Evolutionary conservation across 2,888 invertebrate species (phyloP).

Genomic region (Noctuana brunneofusca): DNA sequence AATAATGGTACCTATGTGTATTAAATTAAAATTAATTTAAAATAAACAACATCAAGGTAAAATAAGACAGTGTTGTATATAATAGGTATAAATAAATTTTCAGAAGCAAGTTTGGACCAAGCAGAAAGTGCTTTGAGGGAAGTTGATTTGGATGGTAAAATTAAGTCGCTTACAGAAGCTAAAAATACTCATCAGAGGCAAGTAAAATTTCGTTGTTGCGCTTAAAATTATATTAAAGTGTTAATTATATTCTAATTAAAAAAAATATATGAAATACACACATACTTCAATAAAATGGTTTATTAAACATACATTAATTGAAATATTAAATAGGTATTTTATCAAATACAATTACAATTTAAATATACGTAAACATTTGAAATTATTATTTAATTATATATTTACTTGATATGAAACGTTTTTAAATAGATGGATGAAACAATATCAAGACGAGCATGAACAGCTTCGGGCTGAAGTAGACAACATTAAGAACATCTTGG

Average conservation of each 20-base stretch:
- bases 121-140: conserved; percentile 88
- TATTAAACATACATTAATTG: neutral
- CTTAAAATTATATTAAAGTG: neutral
- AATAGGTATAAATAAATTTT: conserved; percentile 41
- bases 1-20: no score
- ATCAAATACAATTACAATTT: no score
- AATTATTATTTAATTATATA: neutral
- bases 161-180: conserved; percentile 88
- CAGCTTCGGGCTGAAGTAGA: conserved; percentile 89
- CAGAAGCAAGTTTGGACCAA: conserved; percentile 85
- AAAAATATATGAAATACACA: no score
- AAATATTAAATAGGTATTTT: no score
- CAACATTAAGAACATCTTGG: conserved; percentile 91
- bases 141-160: conserved; percentile 89
- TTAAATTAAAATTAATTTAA: no score
- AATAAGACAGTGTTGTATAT: neutral
- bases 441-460: conserved; percentile 89
- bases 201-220: neutral
- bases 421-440: conserved; percentile 86
- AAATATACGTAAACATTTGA: no score
- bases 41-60: no score
- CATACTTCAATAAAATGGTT: neutral
- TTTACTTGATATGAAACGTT: neutral
- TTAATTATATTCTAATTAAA: no score
- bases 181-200: conserved; percentile 85